phyloP scores from a whole-genome alignment of 2,113 vertebrate genomes.

The Butorides virescens region DNA sequence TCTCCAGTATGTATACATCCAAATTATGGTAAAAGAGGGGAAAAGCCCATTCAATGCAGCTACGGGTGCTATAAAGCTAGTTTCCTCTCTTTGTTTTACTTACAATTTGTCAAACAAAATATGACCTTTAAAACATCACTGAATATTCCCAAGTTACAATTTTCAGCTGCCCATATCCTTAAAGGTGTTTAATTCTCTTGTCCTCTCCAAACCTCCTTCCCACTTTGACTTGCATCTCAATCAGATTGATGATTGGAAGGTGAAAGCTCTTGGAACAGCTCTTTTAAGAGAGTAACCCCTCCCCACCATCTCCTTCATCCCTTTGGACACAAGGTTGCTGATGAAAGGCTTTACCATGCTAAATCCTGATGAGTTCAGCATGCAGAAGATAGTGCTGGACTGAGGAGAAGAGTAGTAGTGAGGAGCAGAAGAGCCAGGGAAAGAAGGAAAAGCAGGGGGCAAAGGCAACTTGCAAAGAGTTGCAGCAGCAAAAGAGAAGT shows the following conservation, averaged over 20 bases:
- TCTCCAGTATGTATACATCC: neutral
- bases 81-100: neutral
- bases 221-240: neutral
- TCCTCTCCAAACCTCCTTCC: neutral
- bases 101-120: neutral
- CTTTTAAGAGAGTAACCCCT: neutral
- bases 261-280: neutral
- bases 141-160: neutral
- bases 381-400: neutral
- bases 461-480: neutral
- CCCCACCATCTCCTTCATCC: neutral
- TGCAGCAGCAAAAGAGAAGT: neutral
- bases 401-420: neutral
- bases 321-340: neutral
- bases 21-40: neutral
- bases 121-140: neutral
- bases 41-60: neutral
- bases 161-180: neutral
- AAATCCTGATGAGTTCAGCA: neutral
- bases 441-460: neutral
- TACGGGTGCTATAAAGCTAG: neutral
- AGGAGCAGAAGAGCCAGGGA: neutral
- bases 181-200: neutral
- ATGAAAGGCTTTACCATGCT: neutral
- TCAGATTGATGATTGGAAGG: neutral